These are phyloP conservation scores for Rhamphomyia laevipes DNA, from an alignment of 2,888 invertebrate genomes.

Conservation along the genomic window DNA sequence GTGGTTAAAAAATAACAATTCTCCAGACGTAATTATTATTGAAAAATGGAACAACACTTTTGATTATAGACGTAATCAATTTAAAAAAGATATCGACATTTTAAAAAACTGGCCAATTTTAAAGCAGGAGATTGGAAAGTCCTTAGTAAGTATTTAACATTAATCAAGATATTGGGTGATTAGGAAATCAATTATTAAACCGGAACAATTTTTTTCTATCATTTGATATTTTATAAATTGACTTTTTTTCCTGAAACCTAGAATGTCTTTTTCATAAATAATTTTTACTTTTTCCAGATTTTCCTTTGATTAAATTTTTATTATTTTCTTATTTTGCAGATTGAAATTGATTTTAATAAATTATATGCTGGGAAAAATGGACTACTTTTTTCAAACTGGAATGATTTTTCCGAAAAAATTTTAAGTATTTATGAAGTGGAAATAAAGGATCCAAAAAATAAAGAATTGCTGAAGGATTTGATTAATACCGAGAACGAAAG, in stretches of 20 bases:
- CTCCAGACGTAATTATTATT: not conserved
- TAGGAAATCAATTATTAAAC: too few relatives aligned
- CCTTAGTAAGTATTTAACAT: not conserved
- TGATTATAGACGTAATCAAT: not conserved
- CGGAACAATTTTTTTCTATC: too few relatives aligned
- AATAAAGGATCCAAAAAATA: not conserved
- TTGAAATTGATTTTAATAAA: not conserved
- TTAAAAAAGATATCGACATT: not conserved
- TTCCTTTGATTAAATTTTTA: too few relatives aligned
- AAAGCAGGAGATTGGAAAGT: not conserved
- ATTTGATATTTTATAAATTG: too few relatives aligned
- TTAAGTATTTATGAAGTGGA: not conserved
- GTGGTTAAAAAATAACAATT: constrained; percentile 1
- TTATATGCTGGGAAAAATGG: not conserved
- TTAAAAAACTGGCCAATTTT: not conserved
- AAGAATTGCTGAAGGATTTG: not conserved
- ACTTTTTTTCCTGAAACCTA: too few relatives aligned
- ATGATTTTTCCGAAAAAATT: not conserved
- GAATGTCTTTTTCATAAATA: too few relatives aligned
- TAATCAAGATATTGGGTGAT: too few relatives aligned
- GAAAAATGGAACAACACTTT: not conserved
- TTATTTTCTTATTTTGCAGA: not conserved
- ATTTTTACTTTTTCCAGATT: too few relatives aligned
- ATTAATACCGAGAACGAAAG: too few relatives aligned
- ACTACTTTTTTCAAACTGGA: not conserved